Evolutionary conservation across 2,797 vertebrate species (phyloP).

Genomic region (Hipposideros larvatus): DNA sequence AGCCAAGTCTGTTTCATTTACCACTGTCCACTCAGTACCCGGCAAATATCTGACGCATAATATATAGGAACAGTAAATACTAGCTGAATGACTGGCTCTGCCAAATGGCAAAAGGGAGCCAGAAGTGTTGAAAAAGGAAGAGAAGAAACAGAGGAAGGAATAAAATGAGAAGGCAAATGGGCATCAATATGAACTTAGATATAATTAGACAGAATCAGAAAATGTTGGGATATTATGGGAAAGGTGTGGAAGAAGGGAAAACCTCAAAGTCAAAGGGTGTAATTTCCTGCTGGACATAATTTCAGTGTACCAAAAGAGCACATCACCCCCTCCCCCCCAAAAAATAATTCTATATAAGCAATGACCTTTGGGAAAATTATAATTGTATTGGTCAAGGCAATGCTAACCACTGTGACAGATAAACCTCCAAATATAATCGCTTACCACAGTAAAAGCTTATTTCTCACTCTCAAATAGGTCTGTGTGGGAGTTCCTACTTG

Average conservation of each 20-base stretch:
- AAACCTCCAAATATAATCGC: neutral
- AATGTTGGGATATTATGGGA: neutral
- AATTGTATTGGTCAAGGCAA: neutral
- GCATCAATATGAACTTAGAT: neutral
- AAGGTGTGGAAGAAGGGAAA: neutral
- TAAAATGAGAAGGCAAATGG: slow-evolving; percentile 12
- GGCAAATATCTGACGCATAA: neutral
- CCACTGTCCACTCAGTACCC: neutral
- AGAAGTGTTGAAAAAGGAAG: neutral
- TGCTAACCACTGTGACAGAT: neutral
- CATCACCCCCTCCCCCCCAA: neutral
- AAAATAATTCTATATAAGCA: neutral
- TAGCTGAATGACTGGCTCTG: neutral
- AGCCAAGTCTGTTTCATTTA: neutral
- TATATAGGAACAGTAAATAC: neutral
- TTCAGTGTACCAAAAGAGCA: neutral
- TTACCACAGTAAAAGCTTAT: neutral
- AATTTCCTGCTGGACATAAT: neutral
- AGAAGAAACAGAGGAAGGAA: neutral
- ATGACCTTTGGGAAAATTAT: slow-evolving; percentile 6
- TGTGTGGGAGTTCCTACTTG: neutral
- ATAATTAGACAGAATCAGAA: neutral
- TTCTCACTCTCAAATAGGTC: neutral
- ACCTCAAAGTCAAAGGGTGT: neutral
- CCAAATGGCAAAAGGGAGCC: neutral